Base-by-base conservation (phyloP, 2,797 vertebrate genomes). In the Emys orbicularis region DNA sequence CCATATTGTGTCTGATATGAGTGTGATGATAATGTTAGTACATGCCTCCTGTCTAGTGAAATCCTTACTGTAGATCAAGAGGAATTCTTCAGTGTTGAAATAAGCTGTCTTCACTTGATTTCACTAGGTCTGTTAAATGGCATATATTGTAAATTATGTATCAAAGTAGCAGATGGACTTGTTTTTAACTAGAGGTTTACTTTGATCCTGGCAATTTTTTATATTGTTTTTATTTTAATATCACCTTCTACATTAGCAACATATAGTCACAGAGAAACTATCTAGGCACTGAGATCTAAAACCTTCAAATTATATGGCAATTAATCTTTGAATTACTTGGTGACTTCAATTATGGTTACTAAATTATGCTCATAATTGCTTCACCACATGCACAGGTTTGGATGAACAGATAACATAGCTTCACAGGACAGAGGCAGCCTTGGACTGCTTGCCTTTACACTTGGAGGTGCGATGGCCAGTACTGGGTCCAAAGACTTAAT, bases 301-400 rank as follows among this genome's bases (percentile, higher is more conserved):
- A 87, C 27, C n/a, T 88, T 23, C 12, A 84, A 86, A 96, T 97
- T 95, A 65, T 8, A 89, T 90, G 77, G 50, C 77, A 94, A 93
- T 94, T 89, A 92, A 79, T 88, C 59, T 96, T 94, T 93, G 2
- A 68, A 88, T 89, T 96, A 82, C 84, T 96, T 91, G 49, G 68
- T 92, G 93, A 92, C 54, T 95, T 95, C 84, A 96, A 47, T 95
- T 94, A 93, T 49, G 82, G 34, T 86, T 89, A 79, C 54, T 94
- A 85, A 96, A 88, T 87, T 10, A 94, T 87, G 49, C 95, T 89
- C 72, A 50, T 87, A 97, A 95, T 93, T 96, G 56, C 50, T 95
- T 96, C 90, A 93, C 44, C 49, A 80, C 25, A 23, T 1, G 4
- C 7, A 18, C 29, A 37, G 83, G 53, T 92, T 79, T 90, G 11